phyloP scores from a whole-genome alignment of 1,140 invertebrate genomes.

The Caenorhabditis tropicalis region DNA sequence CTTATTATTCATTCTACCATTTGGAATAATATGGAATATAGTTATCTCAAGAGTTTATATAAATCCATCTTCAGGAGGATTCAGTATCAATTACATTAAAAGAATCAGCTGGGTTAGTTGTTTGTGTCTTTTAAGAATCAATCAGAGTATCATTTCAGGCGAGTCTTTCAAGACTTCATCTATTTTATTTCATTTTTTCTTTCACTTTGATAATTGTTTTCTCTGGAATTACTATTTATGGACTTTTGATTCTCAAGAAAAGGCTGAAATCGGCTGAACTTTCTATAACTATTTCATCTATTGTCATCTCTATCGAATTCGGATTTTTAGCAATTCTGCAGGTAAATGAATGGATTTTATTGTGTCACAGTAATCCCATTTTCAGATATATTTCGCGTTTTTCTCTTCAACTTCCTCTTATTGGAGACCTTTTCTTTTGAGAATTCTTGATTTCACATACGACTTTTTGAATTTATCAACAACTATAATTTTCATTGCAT shows the following conservation, averaged over 20 bases:
- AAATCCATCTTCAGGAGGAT: constrained; percentile 14
- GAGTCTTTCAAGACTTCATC: neutral
- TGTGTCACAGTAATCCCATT: neutral
- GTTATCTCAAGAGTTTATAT: neutral
- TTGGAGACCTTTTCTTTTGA: neutral
- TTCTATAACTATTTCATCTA: neutral
- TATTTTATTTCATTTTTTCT: neutral
- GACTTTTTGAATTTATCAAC: constrained; percentile 10
- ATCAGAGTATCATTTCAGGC: neutral
- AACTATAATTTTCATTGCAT: neutral
- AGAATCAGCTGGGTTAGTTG: neutral
- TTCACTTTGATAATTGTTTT: neutral
- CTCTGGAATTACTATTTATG: neutral
- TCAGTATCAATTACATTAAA: constrained; percentile 2
- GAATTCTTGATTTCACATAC: neutral
- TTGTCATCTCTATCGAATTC: neutral
- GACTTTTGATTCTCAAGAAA: neutral
- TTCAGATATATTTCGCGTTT: constrained; percentile 8
- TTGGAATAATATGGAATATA: constrained; percentile 9
- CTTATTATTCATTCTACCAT: neutral
- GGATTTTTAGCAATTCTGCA: neutral
- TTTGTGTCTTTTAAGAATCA: neutral
- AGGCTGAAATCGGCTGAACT: neutral
- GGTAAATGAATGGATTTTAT: neutral
- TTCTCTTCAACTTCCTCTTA: neutral